phyloP scores from a whole-genome alignment of 2,113 vertebrate species.

The Gasterosteus nipponicus region DNA sequence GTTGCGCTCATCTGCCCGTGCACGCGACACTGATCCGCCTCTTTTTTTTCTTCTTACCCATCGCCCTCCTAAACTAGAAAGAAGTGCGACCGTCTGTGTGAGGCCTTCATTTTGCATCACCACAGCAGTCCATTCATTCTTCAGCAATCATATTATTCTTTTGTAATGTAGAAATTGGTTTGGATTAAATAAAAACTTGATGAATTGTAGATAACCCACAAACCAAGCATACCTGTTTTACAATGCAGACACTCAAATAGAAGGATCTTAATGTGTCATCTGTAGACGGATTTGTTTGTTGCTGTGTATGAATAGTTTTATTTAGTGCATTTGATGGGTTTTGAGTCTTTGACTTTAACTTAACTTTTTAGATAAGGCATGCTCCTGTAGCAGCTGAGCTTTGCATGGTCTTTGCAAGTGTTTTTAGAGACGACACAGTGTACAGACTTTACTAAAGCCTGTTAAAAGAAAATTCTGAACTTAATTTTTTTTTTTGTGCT shows the following conservation, averaged over 20 bases:
- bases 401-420: conserved; percentile 57
- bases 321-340: too few relatives aligned
- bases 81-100: conserved; percentile 16
- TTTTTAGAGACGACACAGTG: conserved; percentile 27
- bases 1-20: conserved; percentile 29
- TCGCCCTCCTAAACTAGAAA: conserved; percentile 3
- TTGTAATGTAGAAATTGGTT: neutral
- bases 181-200: neutral
- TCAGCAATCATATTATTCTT: neutral
- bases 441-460: conserved; percentile 27
- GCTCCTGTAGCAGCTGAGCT: conserved; percentile 52
- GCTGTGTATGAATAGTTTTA: neutral
- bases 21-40: conserved; percentile 25
- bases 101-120: conserved; percentile 52
- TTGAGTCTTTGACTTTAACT: neutral
- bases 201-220: neutral
- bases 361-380: conserved; percentile 35
- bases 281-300: conserved; percentile 20
- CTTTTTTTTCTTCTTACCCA: neutral
- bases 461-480: conserved; percentile 40
- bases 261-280: neutral
- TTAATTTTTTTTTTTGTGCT: conserved; percentile 55
- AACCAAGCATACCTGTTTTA: neutral
- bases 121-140: neutral
- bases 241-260: neutral